These are phyloP conservation scores for Pelusios castaneus DNA, from an alignment of 2,113 vertebrate species.

Conservation along the genomic window DNA sequence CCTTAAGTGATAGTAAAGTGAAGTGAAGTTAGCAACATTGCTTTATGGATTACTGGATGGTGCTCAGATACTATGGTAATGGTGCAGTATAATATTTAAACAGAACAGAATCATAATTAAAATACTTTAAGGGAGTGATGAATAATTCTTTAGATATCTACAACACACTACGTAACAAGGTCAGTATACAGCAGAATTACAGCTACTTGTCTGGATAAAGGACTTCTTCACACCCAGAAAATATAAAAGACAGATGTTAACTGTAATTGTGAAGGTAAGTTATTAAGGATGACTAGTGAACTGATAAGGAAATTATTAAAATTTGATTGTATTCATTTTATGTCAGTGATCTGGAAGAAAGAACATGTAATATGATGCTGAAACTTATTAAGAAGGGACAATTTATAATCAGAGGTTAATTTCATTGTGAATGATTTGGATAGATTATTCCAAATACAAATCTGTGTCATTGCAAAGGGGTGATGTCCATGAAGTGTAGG, in stretches of 20 bases:
- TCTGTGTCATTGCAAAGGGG: neutral
- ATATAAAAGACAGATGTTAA: neutral
- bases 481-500: neutral
- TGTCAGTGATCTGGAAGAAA: neutral
- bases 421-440: conserved; percentile 23
- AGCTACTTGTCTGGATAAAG: neutral
- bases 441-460: conserved; percentile 39
- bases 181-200: neutral
- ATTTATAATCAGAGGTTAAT: conserved; percentile 32
- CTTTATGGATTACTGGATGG: neutral
- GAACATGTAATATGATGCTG: neutral
- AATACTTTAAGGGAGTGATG: neutral
- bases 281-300: fast-evolving
- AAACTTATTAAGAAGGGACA: conserved; percentile 26
- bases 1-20: neutral
- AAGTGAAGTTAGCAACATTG: neutral
- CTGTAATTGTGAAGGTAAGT: neutral
- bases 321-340: neutral
- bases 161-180: neutral
- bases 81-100: neutral
- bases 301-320: neutral
- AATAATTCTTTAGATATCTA: neutral
- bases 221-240: neutral
- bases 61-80: fast-evolving
- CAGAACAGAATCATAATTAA: neutral